Conservation (phyloP, 1,140 invertebrate species). For the Sycophila sp. region DNA sequence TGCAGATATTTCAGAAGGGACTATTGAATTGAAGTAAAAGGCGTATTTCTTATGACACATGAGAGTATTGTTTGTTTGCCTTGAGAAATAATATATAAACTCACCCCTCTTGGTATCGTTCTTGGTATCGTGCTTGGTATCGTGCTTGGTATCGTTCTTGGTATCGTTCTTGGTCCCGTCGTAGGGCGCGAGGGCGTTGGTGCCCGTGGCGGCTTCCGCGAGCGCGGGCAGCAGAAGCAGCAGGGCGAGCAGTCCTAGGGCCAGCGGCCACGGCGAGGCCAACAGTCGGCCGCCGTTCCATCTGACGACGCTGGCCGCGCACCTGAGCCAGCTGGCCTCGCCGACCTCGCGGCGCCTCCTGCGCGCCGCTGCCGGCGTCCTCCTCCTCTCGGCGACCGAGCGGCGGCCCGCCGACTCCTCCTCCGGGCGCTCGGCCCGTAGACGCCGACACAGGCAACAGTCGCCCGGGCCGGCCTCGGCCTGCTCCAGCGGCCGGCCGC, state of each 20-base stretch:
- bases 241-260: conserved; percentile 35
- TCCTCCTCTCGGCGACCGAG: neutral
- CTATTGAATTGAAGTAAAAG: too few relatives aligned
- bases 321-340: conserved; percentile 36
- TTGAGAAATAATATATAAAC: too few relatives aligned
- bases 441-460: too few relatives aligned
- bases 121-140: too few relatives aligned
- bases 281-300: conserved; percentile 41
- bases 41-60: too few relatives aligned
- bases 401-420: neutral
- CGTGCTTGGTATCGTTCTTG: too few relatives aligned
- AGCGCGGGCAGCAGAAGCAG: conserved; percentile 47
- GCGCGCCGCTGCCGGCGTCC: neutral
- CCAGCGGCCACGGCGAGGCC: neutral
- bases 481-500: neutral
- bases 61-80: too few relatives aligned
- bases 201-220: conserved; percentile 34
- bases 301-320: conserved; percentile 56
- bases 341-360: neutral
- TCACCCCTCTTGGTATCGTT: too few relatives aligned
- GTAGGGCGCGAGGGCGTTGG: too few relatives aligned
- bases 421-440: neutral
- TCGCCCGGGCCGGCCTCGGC: neutral
- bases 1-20: too few relatives aligned
- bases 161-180: too few relatives aligned